These are phyloP conservation scores for Tetragonula clypearis DNA, from an alignment of 1,140 invertebrate genomes.

Conservation along the genomic window DNA sequence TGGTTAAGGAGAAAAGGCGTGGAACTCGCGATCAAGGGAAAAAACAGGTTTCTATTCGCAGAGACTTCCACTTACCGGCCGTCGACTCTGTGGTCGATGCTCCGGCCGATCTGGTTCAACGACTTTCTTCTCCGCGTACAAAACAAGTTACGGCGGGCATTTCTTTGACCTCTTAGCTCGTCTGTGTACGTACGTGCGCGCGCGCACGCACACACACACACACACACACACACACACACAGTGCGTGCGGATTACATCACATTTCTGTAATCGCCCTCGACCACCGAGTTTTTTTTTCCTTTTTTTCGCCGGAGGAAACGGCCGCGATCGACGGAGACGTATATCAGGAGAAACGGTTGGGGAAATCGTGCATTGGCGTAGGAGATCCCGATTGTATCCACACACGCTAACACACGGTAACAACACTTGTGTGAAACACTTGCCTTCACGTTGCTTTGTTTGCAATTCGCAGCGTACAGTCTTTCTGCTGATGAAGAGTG, in stretches of 20 bases:
- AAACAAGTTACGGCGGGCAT: constrained; percentile 2
- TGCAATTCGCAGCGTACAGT: not conserved
- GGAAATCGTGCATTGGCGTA: not conserved
- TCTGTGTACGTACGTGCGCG: no score
- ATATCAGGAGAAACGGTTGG: not conserved
- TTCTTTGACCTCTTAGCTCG: constrained; percentile 21
- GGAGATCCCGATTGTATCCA: not conserved
- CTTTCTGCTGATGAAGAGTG: not conserved
- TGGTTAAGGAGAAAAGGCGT: constrained; percentile 17
- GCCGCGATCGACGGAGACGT: not conserved
- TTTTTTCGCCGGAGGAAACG: not conserved
- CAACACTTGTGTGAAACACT: not conserved
- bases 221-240: no score
- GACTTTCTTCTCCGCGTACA: constrained; percentile 23
- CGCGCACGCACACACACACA: not conserved
- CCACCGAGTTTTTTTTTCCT: not conserved
- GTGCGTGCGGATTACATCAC: constrained; percentile 36
- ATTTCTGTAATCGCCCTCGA: constrained; percentile 4
- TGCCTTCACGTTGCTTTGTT: no score
- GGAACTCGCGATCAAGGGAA: constrained; percentile 14
- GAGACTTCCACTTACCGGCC: constrained; percentile 9
- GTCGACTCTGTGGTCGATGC: constrained; percentile 35
- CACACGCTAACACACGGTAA: no score
- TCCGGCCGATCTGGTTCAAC: constrained; percentile 44
- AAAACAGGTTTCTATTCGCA: constrained; percentile 51